Evolutionary conservation across 1,140 invertebrate genomes (phyloP), one percentile per base, ranked within the genome.

Genomic region (Thrips palmi): DNA sequence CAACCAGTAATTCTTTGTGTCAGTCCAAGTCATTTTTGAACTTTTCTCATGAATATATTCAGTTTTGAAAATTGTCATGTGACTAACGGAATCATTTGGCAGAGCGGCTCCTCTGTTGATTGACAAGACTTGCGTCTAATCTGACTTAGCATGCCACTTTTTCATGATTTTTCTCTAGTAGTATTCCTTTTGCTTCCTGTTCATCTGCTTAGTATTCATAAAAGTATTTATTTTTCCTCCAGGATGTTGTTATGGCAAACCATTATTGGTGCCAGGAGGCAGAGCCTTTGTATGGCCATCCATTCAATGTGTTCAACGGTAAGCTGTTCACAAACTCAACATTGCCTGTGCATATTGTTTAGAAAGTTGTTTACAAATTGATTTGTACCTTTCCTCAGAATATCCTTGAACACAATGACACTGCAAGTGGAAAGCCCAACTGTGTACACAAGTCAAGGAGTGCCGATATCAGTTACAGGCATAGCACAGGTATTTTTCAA

Each of bases 371-470:
- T 11, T 35, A 18, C 14, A 38, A 39, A 38, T 31, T 4, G 24
- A 19, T 11, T 32, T 39, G 42, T 44, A 43, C 34, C 48, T 40
- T 51, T 41, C 56, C 59, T 10, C 50, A 83, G 88, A 58, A 88
- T 97, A 52, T 89, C 85, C 12, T 64, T 97, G 36, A 96, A 96
- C 58, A 93, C 87, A 4, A 93, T 96, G 87, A 96, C 89, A 3
- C 64, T 97, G 19, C 80, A 86, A 63, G 82, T 88, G 23, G 82
- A 86, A 56, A 85, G 80, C 49, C 80, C 81, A 2, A 85, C 81
- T 40, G 89, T 96, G 0, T 96, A 97, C 56, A 96, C 91, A 18
- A 84, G 83, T 52, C 86, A 92, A 60, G 92, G 92, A 37, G 92
- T 97, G 21, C 86, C 92, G 11, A 91, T 97, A 56, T 92, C 88